Evolutionary conservation across 2,797 vertebrate genomes (phyloP).

Genomic region (Brotula barbata): DNA sequence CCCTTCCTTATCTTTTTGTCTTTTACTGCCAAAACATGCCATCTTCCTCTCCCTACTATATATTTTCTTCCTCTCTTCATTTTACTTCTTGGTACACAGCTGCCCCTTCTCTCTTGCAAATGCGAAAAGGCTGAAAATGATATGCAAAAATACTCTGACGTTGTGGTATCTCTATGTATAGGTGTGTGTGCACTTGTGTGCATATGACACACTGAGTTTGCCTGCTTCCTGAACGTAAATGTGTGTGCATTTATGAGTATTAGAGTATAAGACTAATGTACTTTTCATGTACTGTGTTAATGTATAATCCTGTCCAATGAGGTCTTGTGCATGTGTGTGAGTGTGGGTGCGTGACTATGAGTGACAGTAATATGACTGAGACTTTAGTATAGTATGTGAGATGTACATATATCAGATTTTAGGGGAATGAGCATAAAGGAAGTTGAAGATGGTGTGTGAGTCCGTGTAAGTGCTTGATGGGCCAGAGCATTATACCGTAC

Average conservation of each 20-base stretch:
- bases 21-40: slow-evolving; percentile 28
- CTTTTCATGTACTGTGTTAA: slow-evolving; percentile 53
- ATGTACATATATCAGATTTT: slow-evolving; percentile 7
- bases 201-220: slow-evolving; percentile 19
- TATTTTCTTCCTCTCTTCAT: slow-evolving; percentile 29
- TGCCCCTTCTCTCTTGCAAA: slow-evolving; percentile 58
- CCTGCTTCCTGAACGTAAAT: background rate
- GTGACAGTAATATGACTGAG: slow-evolving; percentile 5
- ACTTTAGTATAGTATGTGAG: background rate
- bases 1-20: slow-evolving; percentile 16
- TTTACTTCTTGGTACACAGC: slow-evolving; percentile 54
- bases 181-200: slow-evolving; percentile 7
- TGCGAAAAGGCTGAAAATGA: slow-evolving; percentile 65
- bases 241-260: background rate
- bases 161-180: slow-evolving; percentile 12
- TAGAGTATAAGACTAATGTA: slow-evolving; percentile 52
- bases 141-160: slow-evolving; percentile 65
- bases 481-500: slow-evolving; percentile 39
- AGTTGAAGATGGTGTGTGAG: background rate
- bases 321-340: background rate
- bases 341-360: background rate
- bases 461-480: slow-evolving; percentile 15
- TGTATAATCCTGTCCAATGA: background rate
- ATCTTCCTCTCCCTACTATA: slow-evolving; percentile 3
- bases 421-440: background rate